A percentile compares a stretch with the other conserved stretches of the same genome.
phyloP scores from a whole-genome alignment of 2,888 invertebrate species.

The Sminthurinus aureus region DNA sequence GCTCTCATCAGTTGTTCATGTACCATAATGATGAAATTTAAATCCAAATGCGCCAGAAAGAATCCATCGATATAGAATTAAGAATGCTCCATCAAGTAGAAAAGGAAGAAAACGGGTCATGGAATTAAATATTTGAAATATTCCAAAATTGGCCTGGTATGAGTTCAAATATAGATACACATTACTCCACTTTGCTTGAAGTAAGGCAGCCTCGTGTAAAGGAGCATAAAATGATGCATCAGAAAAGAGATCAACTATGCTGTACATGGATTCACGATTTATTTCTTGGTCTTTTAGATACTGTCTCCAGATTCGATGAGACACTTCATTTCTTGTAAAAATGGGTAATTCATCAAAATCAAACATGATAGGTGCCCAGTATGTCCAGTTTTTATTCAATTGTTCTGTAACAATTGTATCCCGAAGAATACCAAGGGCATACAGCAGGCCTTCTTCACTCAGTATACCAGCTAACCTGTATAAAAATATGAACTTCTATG shows the following conservation, averaged over 20 bases:
- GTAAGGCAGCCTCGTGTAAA: slow-evolving; percentile 46
- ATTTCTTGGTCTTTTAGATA: slow-evolving; percentile 47
- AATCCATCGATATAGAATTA: slow-evolving; percentile 37
- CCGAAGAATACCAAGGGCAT: slow-evolving; percentile 48
- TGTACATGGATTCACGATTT: slow-evolving; percentile 37
- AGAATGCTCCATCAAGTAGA: slow-evolving; percentile 28
- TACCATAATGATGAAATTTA: slow-evolving; percentile 46
- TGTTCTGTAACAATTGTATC: slow-evolving; percentile 27
- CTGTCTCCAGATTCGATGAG: slow-evolving; percentile 44
- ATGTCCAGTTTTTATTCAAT: slow-evolving; percentile 40
- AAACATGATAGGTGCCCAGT: slow-evolving; percentile 46
- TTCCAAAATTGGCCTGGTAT: slow-evolving; percentile 51
- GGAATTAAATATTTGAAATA: slow-evolving; percentile 51
- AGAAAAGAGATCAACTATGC: slow-evolving; percentile 51
- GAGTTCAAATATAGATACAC: slow-evolving; percentile 53
- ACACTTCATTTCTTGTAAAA: slow-evolving; percentile 38
- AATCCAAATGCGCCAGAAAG: slow-evolving; percentile 25
- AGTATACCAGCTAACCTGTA: slow-evolving; percentile 53
- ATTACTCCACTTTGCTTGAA: slow-evolving; percentile 50
- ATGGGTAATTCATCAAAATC: slow-evolving; percentile 36
- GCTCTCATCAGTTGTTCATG: too few relatives aligned
- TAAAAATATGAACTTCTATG: too few relatives aligned
- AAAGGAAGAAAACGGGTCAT: slow-evolving; percentile 46
- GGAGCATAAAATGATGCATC: slow-evolving; percentile 54
- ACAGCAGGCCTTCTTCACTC: slow-evolving; percentile 55